Conservation (phyloP, 1,140 invertebrate genomes). For the Proctacanthus coquilletti region DNA sequence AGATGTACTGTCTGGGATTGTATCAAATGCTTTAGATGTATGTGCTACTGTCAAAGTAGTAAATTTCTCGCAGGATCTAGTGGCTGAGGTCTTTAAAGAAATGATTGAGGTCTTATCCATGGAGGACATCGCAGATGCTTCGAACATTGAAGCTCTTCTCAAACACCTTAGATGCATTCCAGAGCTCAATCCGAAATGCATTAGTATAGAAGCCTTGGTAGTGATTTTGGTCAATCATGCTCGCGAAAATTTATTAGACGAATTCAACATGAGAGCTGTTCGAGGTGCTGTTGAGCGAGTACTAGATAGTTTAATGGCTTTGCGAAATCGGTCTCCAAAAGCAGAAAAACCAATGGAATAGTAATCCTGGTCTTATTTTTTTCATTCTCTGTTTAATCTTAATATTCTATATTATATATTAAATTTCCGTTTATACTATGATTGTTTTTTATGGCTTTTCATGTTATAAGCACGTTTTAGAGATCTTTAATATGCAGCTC, state of each 20-base stretch:
- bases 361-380: too few species aligned
- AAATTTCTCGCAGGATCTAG: slow-evolving; percentile 17
- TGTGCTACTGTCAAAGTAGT: slow-evolving; percentile 6
- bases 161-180: not conserved
- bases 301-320: too few species aligned
- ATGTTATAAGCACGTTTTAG: too few species aligned
- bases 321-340: too few species aligned
- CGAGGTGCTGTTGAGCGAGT: too few species aligned
- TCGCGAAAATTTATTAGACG: not conserved
- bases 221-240: not conserved
- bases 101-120: slow-evolving; percentile 21
- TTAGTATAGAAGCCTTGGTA: not conserved
- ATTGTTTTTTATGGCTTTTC: too few species aligned
- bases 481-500: too few species aligned
- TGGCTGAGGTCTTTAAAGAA: slow-evolving; percentile 22
- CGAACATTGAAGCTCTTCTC: slow-evolving; percentile 6
- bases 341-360: too few species aligned
- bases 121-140: slow-evolving; percentile 20
- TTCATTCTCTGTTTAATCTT: too few species aligned
- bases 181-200: not conserved
- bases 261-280: too few species aligned
- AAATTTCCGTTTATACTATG: too few species aligned
- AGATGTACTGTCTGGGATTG: slow-evolving; percentile 20
- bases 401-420: too few species aligned
- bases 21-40: slow-evolving; percentile 19